Evolutionary conservation across 35 echinoderm and acorn worm genomes (phyloP).

Genomic region (Amphiura filiformis): DNA sequence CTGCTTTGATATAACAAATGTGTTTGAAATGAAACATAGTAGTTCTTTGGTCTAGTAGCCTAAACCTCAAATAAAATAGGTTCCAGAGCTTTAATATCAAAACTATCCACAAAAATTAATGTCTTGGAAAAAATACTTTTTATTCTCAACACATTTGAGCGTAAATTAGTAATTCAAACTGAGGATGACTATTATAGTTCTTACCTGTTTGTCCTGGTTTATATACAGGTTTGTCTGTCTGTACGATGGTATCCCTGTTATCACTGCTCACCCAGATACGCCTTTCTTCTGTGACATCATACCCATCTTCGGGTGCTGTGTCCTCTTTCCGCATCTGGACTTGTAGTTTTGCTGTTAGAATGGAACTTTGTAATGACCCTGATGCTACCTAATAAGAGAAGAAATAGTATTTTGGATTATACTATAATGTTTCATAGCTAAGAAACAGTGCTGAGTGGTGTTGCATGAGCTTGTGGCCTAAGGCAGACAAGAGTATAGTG

Average conservation of each 20-base stretch:
- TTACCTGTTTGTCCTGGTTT: constrained; percentile 84
- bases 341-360: neutral
- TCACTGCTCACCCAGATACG: neutral
- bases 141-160: too few species aligned
- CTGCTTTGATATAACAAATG: too few species aligned
- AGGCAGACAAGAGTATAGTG: neutral
- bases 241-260: constrained; percentile 53
- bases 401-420: too few species aligned
- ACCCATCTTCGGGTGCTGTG: neutral
- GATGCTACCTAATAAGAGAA: neutral
- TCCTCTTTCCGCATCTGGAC: neutral
- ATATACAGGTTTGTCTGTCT: constrained; percentile 87
- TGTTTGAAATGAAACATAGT: too few species aligned
- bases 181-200: too few species aligned
- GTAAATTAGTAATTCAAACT: too few species aligned
- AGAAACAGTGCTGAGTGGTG: neutral
- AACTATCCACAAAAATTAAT: too few species aligned
- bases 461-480: neutral
- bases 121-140: too few species aligned
- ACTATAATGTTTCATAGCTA: too few species aligned
- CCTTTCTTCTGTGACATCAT: constrained; percentile 1
- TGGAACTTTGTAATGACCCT: neutral
- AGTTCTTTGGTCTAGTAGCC: too few species aligned
- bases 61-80: too few species aligned
- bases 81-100: too few species aligned